Evolutionary conservation across 2,888 invertebrate species (phyloP), one percentile per base, ranked within the genome.

Genomic region (Parochlus steinenii): DNA sequence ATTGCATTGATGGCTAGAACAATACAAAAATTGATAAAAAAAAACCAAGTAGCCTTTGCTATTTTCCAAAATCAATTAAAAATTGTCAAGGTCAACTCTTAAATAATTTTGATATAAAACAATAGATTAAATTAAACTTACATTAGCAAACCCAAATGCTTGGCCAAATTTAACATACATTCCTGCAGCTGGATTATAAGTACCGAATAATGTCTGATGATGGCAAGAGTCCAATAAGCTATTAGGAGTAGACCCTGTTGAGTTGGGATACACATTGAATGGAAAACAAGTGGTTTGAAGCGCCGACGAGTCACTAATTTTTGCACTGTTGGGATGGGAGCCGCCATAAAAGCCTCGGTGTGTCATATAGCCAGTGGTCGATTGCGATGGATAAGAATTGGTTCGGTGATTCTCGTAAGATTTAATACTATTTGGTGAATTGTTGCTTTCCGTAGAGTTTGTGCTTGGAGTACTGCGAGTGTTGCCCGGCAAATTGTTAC

Each of bases 131-230:
- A 3, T 15, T 12, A 23, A 2, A 45, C 54, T 52, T 47, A 59
- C 58, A 46, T 58, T 58, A 40, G 58, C 52, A 45, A 55, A 57
- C 49, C 57, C 58, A 39, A 58, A 53, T 43, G 55, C 56, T 36
- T 39, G 37, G 38, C 57, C 57, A 42, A 58, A 58, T 50, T 59
- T 59, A 29, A 59, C 48, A 44, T 58, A 59, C 40, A 59, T 55
- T 52, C 56, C 51, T 47, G 62, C 40, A 55, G 61, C 26, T 55
- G 52, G 7, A 57, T 56, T 40, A 63, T 69, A 48, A 56, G 66
- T 41, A 57, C 69, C 48, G 58, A 69, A 43, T 55, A 58, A 44
- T 55, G 64, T 15, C 55, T 60, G 44, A 43, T 57, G 11, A 55
- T 28, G 30, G 11, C 30, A 36, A 12, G 22, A 23, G 16, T 30